These are phyloP conservation scores for Mohoua ochrocephala DNA, from an alignment of 2,113 vertebrate genomes.

Conservation along the genomic window DNA sequence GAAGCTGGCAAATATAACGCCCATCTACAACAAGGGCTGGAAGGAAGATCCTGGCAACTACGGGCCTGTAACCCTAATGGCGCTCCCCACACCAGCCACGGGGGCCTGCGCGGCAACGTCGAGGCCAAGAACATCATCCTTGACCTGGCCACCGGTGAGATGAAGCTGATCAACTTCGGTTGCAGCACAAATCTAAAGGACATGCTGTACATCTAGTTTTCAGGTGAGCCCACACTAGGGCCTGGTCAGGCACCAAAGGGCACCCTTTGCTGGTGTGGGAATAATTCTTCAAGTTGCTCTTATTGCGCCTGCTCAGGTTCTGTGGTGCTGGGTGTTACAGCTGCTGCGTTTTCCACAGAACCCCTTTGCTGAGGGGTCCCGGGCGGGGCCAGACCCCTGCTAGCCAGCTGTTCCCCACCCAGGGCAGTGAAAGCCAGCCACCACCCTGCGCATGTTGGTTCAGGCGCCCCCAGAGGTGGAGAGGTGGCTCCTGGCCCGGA, in stretches of 20 bases:
- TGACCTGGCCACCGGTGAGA: rapidly evolving
- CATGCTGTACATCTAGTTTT: neutral
- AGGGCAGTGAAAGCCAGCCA: too few species aligned
- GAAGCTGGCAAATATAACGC: neutral
- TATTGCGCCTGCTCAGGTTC: too few species aligned
- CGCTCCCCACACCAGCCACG: rapidly evolving
- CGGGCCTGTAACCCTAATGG: neutral
- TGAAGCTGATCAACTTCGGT: neutral
- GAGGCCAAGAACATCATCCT: neutral
- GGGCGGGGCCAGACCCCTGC: too few species aligned
- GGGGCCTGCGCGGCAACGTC: rapidly evolving
- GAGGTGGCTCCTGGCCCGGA: too few species aligned
- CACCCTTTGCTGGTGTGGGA: neutral
- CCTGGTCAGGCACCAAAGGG: rapidly evolving
- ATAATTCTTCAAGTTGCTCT: neutral
- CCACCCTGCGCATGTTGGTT: too few species aligned
- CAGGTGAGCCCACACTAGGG: neutral
- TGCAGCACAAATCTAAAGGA: neutral
- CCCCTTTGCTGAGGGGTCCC: too few species aligned
- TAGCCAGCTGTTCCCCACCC: too few species aligned
- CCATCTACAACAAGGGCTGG: too few species aligned
- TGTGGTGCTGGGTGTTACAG: too few species aligned
- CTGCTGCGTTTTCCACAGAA: too few species aligned
- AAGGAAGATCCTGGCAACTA: neutral
- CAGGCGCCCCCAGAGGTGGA: too few species aligned